Conservation (phyloP, 2,888 invertebrate species). For the Gryllus longicercus region DNA sequence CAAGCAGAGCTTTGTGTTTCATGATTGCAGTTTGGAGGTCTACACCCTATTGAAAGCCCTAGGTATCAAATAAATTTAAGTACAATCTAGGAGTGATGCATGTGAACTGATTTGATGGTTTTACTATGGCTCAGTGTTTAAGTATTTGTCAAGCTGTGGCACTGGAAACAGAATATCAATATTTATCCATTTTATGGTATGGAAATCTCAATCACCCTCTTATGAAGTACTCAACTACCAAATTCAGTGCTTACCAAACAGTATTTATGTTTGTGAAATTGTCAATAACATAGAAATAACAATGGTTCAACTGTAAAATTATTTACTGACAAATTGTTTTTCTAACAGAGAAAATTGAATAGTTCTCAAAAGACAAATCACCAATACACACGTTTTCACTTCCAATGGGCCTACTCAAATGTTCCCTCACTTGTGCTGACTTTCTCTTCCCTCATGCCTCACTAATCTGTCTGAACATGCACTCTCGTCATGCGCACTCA, state of each 20-base stretch:
- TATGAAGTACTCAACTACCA: conserved; percentile 17
- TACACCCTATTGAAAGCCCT: conserved; percentile 17
- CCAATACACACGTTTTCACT: conserved; percentile 17
- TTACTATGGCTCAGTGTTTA: neutral
- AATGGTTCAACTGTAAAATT: conserved; percentile 17
- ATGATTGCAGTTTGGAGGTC: conserved; percentile 11
- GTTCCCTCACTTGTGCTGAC: neutral
- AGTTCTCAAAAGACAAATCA: conserved; percentile 2
- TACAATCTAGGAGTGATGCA: conserved; percentile 17
- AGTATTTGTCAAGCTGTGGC: neutral
- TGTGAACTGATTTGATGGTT: conserved; percentile 8
- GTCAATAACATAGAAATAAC: conserved; percentile 17
- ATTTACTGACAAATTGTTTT: conserved; percentile 4
- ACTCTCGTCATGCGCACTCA: neutral
- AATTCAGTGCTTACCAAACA: conserved; percentile 17
- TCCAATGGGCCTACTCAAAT: neutral
- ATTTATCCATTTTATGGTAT: conserved; percentile 5
- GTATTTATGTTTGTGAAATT: conserved; percentile 7
- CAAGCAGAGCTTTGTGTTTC: conserved; percentile 5
- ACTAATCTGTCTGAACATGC: neutral
- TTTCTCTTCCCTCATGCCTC: neutral
- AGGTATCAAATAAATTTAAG: conserved; percentile 1
- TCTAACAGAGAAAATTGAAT: conserved; percentile 10
- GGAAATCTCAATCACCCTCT: conserved; percentile 17
- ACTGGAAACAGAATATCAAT: neutral